Conservation (phyloP, 2,888 invertebrate genomes). For the Andrena marginata region DNA sequence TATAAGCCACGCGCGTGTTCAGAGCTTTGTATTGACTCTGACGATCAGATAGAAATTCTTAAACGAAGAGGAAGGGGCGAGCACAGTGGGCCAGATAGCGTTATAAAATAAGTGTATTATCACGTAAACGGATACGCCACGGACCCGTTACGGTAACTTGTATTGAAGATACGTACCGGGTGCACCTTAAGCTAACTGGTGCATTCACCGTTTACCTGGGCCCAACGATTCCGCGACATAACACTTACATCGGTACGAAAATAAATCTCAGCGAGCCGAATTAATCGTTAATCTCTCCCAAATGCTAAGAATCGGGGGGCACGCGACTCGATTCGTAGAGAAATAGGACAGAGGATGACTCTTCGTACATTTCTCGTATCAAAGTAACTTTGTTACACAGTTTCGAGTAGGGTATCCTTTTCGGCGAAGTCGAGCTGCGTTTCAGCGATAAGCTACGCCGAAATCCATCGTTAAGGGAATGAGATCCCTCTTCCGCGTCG, state of each 20-base stretch:
- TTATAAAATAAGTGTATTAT: conserved; percentile 67
- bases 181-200: conserved; percentile 50
- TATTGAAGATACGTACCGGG: conserved; percentile 52
- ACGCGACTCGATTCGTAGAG: too few relatives aligned
- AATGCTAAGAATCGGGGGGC: background rate
- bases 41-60: conserved; percentile 20
- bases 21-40: background rate
- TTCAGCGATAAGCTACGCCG: background rate
- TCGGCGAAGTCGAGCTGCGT: background rate
- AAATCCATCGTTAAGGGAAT: background rate
- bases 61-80: conserved; percentile 29
- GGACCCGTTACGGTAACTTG: conserved; percentile 72
- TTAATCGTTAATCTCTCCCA: background rate
- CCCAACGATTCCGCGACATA: background rate
- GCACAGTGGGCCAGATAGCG: conserved; percentile 40
- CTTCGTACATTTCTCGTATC: background rate
- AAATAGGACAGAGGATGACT: too few relatives aligned
- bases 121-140: conserved; percentile 74
- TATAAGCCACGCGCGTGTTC: background rate
- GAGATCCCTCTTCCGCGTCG: background rate
- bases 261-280: background rate
- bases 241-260: background rate
- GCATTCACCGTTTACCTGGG: conserved; percentile 53
- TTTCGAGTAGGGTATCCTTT: too few relatives aligned
- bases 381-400: background rate